Conservation (phyloP, 2,113 vertebrate genomes). For the Cyanistes caeruleus region DNA sequence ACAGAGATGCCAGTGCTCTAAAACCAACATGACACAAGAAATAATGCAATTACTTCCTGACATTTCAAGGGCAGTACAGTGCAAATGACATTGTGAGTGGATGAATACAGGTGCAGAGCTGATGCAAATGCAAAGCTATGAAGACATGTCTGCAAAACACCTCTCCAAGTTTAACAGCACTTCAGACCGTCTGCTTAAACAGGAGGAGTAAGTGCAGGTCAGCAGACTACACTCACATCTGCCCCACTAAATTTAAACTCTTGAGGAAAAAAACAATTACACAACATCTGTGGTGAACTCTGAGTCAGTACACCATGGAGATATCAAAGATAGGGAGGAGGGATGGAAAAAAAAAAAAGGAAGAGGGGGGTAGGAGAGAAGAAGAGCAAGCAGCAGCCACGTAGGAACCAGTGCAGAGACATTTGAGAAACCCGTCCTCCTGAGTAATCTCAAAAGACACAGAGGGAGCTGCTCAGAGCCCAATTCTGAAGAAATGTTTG, state of each 20-base stretch:
- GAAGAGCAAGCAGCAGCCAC: not conserved
- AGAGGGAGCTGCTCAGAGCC: not conserved
- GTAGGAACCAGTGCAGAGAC: rapidly evolving
- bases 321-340: not conserved
- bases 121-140: not conserved
- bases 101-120: not conserved
- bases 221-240: not conserved
- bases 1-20: not conserved
- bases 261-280: not conserved
- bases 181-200: not conserved
- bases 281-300: constrained; percentile 22
- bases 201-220: not conserved
- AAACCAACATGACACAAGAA: not conserved
- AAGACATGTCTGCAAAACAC: not conserved
- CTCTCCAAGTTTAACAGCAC: not conserved
- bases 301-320: constrained; percentile 1
- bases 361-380: not conserved
- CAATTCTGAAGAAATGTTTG: not conserved
- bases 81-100: not conserved
- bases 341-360: not conserved
- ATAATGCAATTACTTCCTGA: not conserved
- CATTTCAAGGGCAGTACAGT: not conserved
- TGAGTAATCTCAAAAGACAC: not conserved
- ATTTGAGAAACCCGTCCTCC: not conserved
- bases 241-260: constrained; percentile 33